Evolutionary conservation across 2,888 invertebrate species (phyloP).

Genomic region (Scaptomyza flava): DNA sequence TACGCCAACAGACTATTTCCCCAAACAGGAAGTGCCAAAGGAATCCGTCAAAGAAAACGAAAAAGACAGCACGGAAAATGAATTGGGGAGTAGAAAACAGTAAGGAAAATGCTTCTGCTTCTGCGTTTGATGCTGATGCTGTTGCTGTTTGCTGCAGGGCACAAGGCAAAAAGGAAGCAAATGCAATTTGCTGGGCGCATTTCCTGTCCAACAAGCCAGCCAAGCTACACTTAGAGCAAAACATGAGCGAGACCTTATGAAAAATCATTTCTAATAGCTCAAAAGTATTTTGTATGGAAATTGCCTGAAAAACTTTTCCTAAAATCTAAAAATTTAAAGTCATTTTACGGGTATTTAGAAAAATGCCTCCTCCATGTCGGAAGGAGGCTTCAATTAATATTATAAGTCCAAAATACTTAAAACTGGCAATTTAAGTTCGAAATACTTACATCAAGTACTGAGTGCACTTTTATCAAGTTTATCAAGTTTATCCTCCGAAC

Average conservation of each 20-base stretch:
- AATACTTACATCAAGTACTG: too few relatives aligned
- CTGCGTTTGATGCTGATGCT: not conserved
- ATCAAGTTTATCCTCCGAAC: too few relatives aligned
- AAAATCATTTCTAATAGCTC: too few relatives aligned
- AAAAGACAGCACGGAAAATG: slow-evolving; percentile 12
- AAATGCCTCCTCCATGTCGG: too few relatives aligned
- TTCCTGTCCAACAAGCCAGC: slow-evolving; percentile 33
- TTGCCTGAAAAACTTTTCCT: too few relatives aligned
- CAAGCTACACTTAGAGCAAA: not conserved
- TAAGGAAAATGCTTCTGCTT: slow-evolving; percentile 7
- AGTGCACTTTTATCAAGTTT: too few relatives aligned
- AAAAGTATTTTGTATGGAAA: too few relatives aligned
- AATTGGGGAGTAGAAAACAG: slow-evolving; percentile 23
- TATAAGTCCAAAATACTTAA: too few relatives aligned
- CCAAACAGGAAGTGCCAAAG: slow-evolving; percentile 48
- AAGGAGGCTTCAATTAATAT: too few relatives aligned
- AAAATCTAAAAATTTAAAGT: too few relatives aligned
- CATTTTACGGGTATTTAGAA: too few relatives aligned
- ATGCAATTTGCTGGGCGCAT: slow-evolving; percentile 64
- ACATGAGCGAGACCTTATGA: not conserved
- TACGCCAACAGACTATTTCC: slow-evolving; percentile 37
- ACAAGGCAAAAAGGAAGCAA: slow-evolving; percentile 42
- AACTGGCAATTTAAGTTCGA: too few relatives aligned
- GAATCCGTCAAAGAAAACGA: slow-evolving; percentile 40
- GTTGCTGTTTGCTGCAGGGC: not conserved